Evolutionary conservation across 2,113 vertebrate species (phyloP), one percentile per base, ranked within the genome.

Genomic region (Syrmaticus mikado): DNA sequence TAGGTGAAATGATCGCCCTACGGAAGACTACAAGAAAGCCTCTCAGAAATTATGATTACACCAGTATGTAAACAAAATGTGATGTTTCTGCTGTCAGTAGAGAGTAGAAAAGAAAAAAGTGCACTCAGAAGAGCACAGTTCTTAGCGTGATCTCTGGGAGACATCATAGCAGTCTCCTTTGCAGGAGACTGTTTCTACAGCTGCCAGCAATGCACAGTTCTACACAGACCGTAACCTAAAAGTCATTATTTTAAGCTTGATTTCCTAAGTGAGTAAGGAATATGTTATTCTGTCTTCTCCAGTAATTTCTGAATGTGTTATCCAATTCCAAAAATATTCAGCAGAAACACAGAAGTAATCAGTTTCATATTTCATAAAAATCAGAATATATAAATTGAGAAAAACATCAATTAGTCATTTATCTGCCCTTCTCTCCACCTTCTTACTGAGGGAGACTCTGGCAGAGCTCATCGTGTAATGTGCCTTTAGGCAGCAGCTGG

Each of bases 291-390:
- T 1, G 32, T 36, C 78, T 55, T 84, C 48, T 45, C 36, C 64
- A 62, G 15, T 36, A 73, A 41, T 60, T 93, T 84, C 41, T 30
- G 36, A 64, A 72, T 75, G 32, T 32, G 74, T 68, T 2, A 34
- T 38, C 25, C 48, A 78, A 65, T 34, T 61, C 5, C 61, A 87
- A 77, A 75, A 28, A 34, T 1, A 65, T 43, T 91, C 64, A 84
- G 20, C n/a, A 87, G 60, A 77, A 89, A 87, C 60, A 91, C 40
- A 82, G 30, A 94, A 89, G 70, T 77, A 57, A 78, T 50, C 15
- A n/a, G 5, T 25, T 92, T 62, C 36, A 10, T 66, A 85, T 85
- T 95, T 87, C 27, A 76, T 50, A 12, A 91, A 58, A 32, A n/a
- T 32, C 70, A 70, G 34, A 28, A 87, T 66, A 43, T 15, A 40